A percentile compares a stretch with the other conserved stretches of the same genome.
These are phyloP conservation scores for Ruditapes philippinarum DNA, from an alignment of 1,140 invertebrate species.

Conservation along the genomic window DNA sequence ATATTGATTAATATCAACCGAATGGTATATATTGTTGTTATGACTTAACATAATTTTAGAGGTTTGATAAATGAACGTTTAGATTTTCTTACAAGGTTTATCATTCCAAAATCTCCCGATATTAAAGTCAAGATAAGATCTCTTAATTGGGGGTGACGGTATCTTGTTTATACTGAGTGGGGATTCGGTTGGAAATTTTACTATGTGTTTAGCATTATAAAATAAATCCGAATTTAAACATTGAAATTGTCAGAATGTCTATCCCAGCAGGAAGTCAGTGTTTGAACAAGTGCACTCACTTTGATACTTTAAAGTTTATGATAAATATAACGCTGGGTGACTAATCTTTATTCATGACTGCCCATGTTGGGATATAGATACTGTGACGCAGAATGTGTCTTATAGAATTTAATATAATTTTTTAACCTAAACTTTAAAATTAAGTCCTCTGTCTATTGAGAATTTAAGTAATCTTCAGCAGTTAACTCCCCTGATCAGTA, in stretches of 20 bases:
- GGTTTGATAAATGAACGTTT: not conserved
- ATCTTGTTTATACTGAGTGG: not conserved
- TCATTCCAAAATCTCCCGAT: conserved; percentile 12
- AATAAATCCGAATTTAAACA: not conserved
- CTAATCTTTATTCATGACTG: no score
- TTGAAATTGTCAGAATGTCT: not conserved
- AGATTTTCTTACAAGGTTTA: not conserved
- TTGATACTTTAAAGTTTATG: no score
- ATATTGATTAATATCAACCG: not conserved
- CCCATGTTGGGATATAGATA: no score
- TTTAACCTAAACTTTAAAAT: no score
- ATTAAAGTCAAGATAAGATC: not conserved
- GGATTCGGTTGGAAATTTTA: not conserved
- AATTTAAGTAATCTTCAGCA: no score
- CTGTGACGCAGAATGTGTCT: no score
- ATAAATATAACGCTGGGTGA: no score
- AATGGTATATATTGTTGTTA: not conserved
- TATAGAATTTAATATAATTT: no score
- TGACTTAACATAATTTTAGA: not conserved
- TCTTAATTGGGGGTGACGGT: not conserved
- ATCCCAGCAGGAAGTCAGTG: conserved; percentile 4
- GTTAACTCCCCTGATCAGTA: no score
- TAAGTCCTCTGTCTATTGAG: no score
- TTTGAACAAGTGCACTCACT: not conserved
- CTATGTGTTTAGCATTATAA: not conserved